Conservation (phyloP, 2,888 invertebrate species). For the Sphecodes monilicornis region DNA sequence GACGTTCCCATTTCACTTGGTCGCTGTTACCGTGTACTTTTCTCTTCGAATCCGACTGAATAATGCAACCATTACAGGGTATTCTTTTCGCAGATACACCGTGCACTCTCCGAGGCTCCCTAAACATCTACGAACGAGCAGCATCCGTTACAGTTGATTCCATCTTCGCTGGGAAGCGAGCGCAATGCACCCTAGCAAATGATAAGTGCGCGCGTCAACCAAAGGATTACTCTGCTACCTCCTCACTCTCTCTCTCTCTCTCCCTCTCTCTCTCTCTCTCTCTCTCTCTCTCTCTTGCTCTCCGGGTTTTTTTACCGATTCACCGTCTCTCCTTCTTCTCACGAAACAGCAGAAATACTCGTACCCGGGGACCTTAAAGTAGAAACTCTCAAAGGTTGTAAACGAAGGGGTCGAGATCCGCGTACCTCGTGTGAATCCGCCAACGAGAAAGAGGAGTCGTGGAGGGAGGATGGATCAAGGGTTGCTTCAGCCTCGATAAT, state of each 20-base stretch:
- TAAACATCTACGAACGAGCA: constrained; percentile 52
- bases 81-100: constrained; percentile 43
- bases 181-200: constrained; percentile 18
- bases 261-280: not conserved
- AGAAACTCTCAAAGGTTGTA: constrained; percentile 40
- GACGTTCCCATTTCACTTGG: constrained; percentile 54
- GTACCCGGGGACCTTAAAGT: constrained; percentile 22
- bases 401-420: constrained; percentile 22
- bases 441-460: constrained; percentile 24
- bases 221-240: constrained; percentile 20
- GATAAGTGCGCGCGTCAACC: constrained; percentile 41
- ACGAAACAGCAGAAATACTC: constrained; percentile 29
- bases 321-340: not conserved
- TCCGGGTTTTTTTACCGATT: not conserved
- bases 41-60: constrained; percentile 53
- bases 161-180: constrained; percentile 29
- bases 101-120: constrained; percentile 27
- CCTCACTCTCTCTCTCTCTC: not conserved
- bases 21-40: constrained; percentile 42
- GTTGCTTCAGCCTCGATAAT: constrained; percentile 77
- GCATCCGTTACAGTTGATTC: constrained; percentile 53
- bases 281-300: not conserved
- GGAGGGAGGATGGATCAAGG: constrained; percentile 46
- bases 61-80: constrained; percentile 55
- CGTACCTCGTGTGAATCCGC: not conserved